Conservation (phyloP, 2,888 invertebrate genomes). For the Pediacus dermestoides region DNA sequence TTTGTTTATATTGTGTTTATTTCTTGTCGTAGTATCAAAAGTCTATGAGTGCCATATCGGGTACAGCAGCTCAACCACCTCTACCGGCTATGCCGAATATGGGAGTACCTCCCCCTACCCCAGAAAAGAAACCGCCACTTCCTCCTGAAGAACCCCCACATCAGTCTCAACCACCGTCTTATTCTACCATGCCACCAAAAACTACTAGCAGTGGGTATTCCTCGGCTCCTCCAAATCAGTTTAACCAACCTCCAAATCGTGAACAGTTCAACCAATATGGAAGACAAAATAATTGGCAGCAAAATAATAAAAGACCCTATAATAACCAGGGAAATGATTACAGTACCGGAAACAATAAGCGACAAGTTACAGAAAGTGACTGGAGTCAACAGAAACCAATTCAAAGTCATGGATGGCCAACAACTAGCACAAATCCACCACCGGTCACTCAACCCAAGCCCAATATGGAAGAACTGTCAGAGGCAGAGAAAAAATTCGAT, state of each 20-base stretch:
- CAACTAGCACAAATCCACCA: slow-evolving; percentile 11
- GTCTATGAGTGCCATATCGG: slow-evolving; percentile 47
- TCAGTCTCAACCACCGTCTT: slow-evolving; percentile 5
- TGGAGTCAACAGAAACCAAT: slow-evolving; percentile 17
- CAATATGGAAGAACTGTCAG: slow-evolving; percentile 47
- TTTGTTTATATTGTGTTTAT: too few species aligned
- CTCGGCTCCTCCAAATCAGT: background rate
- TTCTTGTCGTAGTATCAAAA: slow-evolving; percentile 53
- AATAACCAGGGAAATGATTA: slow-evolving; percentile 17
- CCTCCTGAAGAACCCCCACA: slow-evolving; percentile 39
- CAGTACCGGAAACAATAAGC: slow-evolving; percentile 18
- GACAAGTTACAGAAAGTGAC: slow-evolving; percentile 17
- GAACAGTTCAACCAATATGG: background rate
- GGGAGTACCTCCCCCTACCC: slow-evolving; percentile 51
- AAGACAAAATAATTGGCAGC: slow-evolving; percentile 8
- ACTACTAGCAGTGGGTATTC: too few species aligned
- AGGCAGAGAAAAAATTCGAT: slow-evolving; percentile 82
- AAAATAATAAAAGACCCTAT: slow-evolving; percentile 22
- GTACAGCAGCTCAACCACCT: slow-evolving; percentile 36
- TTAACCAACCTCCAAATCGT: background rate
- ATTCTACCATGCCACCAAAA: background rate
- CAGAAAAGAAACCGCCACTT: slow-evolving; percentile 47
- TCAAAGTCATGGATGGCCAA: too few species aligned
- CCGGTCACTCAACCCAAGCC: too few species aligned
- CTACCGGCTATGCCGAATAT: slow-evolving; percentile 40